A percentile compares a stretch with the other conserved stretches of the same genome.
These are phyloP conservation scores for Tyrophagus putrescentiae DNA, from an alignment of 1,140 invertebrate species.

Conservation along the genomic window DNA sequence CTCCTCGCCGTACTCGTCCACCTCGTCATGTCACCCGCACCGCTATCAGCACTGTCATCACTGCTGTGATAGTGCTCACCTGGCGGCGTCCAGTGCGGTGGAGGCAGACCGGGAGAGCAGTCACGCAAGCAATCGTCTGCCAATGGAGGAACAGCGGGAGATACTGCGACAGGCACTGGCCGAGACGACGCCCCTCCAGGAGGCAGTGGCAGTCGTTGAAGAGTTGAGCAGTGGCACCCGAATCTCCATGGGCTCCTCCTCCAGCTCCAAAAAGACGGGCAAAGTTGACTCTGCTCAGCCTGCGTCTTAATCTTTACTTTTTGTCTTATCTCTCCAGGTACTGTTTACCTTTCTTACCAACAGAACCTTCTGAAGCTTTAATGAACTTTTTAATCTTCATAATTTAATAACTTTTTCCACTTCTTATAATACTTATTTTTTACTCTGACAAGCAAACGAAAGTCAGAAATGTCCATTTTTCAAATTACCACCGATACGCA, in stretches of 20 bases:
- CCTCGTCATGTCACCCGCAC: background rate
- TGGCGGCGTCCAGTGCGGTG: background rate
- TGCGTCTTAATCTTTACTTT: too few relatives aligned
- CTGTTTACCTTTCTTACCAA: too few relatives aligned
- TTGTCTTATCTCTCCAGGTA: too few relatives aligned
- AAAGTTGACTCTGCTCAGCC: too few relatives aligned
- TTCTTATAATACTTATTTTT: too few relatives aligned
- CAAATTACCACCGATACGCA: too few relatives aligned
- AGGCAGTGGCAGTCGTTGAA: constrained; percentile 10
- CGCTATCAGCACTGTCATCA: constrained; percentile 1
- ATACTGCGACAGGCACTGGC: constrained; percentile 10
- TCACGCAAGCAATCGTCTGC: background rate
- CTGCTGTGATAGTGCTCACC: background rate
- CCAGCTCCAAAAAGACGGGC: background rate
- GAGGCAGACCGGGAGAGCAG: background rate
- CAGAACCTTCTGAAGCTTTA: too few relatives aligned
- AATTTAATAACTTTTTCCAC: too few relatives aligned
- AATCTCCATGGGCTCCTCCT: background rate
- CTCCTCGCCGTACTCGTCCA: constrained; percentile 10
- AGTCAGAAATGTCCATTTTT: too few relatives aligned
- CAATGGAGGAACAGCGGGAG: constrained; percentile 15
- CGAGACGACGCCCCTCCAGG: constrained; percentile 5
- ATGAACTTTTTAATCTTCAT: too few relatives aligned
- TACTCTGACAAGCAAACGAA: too few relatives aligned
- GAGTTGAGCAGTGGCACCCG: constrained; percentile 1